Conservation (phyloP, 2,888 invertebrate genomes). For the Apamea sordens region DNA sequence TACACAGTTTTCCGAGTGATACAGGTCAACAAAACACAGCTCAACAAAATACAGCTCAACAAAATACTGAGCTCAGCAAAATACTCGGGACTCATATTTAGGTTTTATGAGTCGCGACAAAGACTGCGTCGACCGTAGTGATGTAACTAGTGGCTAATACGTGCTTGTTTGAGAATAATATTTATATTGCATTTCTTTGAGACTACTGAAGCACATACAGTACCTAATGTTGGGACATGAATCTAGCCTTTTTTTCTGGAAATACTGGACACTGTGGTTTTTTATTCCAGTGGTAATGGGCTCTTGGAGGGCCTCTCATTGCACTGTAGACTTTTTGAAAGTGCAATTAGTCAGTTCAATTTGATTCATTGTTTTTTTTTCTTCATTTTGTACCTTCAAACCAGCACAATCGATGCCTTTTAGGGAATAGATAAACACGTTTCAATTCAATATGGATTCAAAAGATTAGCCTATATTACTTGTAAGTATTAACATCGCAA, state of each 20-base stretch:
- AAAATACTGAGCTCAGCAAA: constrained; percentile 28
- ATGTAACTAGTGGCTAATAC: constrained; percentile 24
- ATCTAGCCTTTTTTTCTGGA: not conserved
- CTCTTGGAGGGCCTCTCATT: too few relatives aligned
- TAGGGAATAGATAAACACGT: not conserved
- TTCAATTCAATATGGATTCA: not conserved
- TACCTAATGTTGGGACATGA: constrained; percentile 3
- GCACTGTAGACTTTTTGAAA: not conserved
- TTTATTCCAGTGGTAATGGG: not conserved
- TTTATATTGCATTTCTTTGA: constrained; percentile 19
- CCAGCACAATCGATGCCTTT: not conserved
- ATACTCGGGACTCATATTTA: constrained; percentile 39
- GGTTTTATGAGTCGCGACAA: constrained; percentile 24
- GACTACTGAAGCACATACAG: not conserved
- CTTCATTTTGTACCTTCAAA: not conserved
- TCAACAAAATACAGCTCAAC: constrained; percentile 25
- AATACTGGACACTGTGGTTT: not conserved
- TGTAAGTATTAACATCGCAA: not conserved
- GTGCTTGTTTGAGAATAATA: constrained; percentile 26
- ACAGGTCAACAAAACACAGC: constrained; percentile 19
- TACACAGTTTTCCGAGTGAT: constrained; percentile 16
- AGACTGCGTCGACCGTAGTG: constrained; percentile 13
- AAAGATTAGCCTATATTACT: not conserved
- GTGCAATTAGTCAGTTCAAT: not conserved
- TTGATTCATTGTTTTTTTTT: not conserved